A percentile compares a stretch with the other conserved stretches of the same genome.
These are phyloP conservation scores for Mylabris sibirica DNA, from an alignment of 2,888 invertebrate genomes.

Conservation along the genomic window DNA sequence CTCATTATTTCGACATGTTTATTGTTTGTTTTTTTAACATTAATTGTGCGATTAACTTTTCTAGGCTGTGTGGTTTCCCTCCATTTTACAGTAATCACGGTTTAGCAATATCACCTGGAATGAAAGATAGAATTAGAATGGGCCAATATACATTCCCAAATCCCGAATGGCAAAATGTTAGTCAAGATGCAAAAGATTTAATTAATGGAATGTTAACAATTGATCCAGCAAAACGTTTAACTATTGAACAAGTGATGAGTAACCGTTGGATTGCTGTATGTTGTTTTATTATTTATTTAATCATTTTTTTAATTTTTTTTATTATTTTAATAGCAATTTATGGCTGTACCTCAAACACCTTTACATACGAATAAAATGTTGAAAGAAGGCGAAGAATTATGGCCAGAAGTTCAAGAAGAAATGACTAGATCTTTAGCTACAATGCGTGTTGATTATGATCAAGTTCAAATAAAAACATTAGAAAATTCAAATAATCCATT, in stretches of 20 bases:
- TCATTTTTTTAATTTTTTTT: conserved; percentile 24
- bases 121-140: conserved; percentile 95
- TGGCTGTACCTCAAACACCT: conserved; percentile 93
- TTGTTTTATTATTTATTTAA: conserved; percentile 59
- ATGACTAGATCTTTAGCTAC: conserved; percentile 98
- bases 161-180: conserved; percentile 95
- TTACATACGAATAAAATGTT: conserved; percentile 89
- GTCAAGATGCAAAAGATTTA: conserved; percentile 92
- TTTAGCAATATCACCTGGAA: conserved; percentile 96
- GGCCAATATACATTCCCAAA: conserved; percentile 98
- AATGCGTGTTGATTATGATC: conserved; percentile 98
- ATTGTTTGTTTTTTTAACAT: too few species aligned
- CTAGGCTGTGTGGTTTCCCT: conserved; percentile 92
- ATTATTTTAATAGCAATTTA: conserved; percentile 65
- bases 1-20: too few species aligned
- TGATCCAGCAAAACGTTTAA: conserved; percentile 87
- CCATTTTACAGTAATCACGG: conserved; percentile 99
- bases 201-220: conserved; percentile 94
- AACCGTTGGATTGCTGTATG: conserved; percentile 88
- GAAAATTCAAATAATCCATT: conserved; percentile 93
- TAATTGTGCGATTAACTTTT: neutral
- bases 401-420: conserved; percentile 98
- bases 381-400: conserved; percentile 89
- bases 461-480: conserved; percentile 91
- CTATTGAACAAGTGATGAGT: conserved; percentile 89